A percentile compares a stretch with the other conserved stretches of the same genome.
Conservation (phyloP, 2,888 invertebrate species). For the Melieria crassipennis region DNA sequence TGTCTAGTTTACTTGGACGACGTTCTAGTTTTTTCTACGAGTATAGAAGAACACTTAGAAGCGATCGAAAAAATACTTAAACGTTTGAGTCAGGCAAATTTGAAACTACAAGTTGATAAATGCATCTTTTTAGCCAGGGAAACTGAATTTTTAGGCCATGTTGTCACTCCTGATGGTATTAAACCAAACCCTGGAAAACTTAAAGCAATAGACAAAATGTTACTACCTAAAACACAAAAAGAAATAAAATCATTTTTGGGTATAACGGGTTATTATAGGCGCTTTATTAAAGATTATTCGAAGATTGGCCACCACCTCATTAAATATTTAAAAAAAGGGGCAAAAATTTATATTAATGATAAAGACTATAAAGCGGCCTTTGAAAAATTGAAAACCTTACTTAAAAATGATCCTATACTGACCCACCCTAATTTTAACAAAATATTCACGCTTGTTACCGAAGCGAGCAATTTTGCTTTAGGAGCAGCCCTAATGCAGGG, state of each 20-base stretch:
- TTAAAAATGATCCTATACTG: slow-evolving; percentile 6
- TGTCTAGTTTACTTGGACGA: slow-evolving; percentile 51
- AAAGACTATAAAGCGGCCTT: not conserved
- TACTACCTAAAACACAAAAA: slow-evolving; percentile 19
- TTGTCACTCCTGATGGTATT: slow-evolving; percentile 10
- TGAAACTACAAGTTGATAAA: slow-evolving; percentile 10
- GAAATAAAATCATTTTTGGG: slow-evolving; percentile 22
- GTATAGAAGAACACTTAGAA: slow-evolving; percentile 37
- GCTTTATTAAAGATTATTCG: slow-evolving; percentile 16
- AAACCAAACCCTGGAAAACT: slow-evolving; percentile 19
- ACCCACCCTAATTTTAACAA: slow-evolving; percentile 10
- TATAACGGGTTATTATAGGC: slow-evolving; percentile 17
- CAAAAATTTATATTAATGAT: slow-evolving; percentile 5
- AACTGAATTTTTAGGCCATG: slow-evolving; percentile 16
- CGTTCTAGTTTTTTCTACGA: slow-evolving; percentile 50
- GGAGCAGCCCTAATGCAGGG: slow-evolving; percentile 31
- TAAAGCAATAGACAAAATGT: slow-evolving; percentile 8
- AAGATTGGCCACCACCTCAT: not conserved
- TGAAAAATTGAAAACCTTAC: slow-evolving; percentile 1
- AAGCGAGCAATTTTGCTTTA: slow-evolving; percentile 16
- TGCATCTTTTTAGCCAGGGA: slow-evolving; percentile 34
- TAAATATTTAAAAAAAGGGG: not conserved
- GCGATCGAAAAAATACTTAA: slow-evolving; percentile 26
- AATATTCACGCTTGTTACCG: not conserved
- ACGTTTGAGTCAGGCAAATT: slow-evolving; percentile 29